Evolutionary conservation across 2,888 invertebrate species (phyloP).

Genomic region (Drosophila greeni): DNA sequence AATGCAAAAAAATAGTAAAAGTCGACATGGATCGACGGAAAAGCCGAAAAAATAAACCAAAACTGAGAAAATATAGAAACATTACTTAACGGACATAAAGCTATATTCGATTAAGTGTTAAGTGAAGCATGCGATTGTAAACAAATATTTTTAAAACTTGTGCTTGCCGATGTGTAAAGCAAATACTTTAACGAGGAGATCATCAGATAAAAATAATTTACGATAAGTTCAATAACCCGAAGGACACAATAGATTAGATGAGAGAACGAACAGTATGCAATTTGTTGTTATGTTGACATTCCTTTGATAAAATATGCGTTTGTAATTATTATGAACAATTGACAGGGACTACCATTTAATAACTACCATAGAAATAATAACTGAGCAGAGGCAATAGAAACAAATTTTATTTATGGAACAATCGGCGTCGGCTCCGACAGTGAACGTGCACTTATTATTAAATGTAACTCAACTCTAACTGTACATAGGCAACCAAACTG

Average conservation of each 20-base stretch:
- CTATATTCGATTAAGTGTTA: constrained; percentile 65
- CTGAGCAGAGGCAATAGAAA: constrained; percentile 61
- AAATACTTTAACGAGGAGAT: constrained; percentile 29
- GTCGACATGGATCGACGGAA: constrained; percentile 28
- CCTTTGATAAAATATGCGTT: constrained; percentile 48
- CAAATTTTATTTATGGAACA: constrained; percentile 59
- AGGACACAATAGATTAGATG: constrained; percentile 13
- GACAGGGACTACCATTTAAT: constrained; percentile 75
- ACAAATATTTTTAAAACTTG: constrained; percentile 64
- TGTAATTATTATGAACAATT: constrained; percentile 70
- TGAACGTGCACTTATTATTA: constrained; percentile 39
- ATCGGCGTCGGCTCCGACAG: constrained; percentile 41
- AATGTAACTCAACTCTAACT: constrained; percentile 47
- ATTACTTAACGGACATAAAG: constrained; percentile 41
- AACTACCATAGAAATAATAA: constrained; percentile 59
- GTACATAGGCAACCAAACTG: constrained; percentile 53
- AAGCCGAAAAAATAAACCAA: constrained; percentile 47
- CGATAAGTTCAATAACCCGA: constrained; percentile 44
- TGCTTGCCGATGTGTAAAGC: constrained; percentile 51
- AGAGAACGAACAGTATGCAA: constrained; percentile 46
- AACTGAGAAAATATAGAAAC: constrained; percentile 56
- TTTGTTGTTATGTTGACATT: constrained; percentile 67
- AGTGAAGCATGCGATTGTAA: constrained; percentile 41
- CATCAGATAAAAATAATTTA: constrained; percentile 16
- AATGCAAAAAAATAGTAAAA: constrained; percentile 41